Evolutionary conservation across 1,140 invertebrate species (phyloP), one percentile per base, ranked within the genome.

Genomic region (Cecropterus lyciades): DNA sequence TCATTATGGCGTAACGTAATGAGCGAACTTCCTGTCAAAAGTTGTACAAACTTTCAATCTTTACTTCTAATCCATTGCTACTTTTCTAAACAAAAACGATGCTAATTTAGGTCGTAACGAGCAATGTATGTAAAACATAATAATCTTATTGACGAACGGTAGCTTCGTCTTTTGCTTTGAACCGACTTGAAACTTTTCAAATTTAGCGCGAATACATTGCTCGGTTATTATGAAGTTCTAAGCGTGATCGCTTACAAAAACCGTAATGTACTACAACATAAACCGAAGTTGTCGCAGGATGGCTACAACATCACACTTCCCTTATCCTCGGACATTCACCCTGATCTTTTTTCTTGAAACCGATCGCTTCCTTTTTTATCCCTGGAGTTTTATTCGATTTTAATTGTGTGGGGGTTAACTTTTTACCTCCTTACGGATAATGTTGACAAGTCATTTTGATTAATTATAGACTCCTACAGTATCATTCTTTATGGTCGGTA

Each of bases 301-400:
- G 46, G 24, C 10, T 63, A 27, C 5, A 52, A 49, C 57, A 42
- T 52, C 13, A 63, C 49, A 63, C 33, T 63, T 63, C 59, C 48
- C 70, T 74, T 72, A 74, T 71, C 71, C 75, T 69, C 74, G 87
- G 83, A 71, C 87, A 70, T 87, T 87, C 70, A 90, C 85, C 87
- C 84, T 67, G 62, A 33, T 56, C 71, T 76, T 83, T 88, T 81
- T 82, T 82, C 67, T 76, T 45, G 82, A 84, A 77, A 59, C 66
- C n/a, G 72, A 84, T 76, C 70, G 69, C 76, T 77, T 85, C 80
- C 79, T 86, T 85, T 85, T 75, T 72, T 65, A 72, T 77, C 69
- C 53, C 51, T 5, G 45, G 33, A 62, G 63, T 83, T 84, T 85
- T 84, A 80, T 79, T 73, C 75, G 73, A 74, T 75, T 82, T 83